These are phyloP conservation scores for Melanogrammus aeglefinus DNA, from an alignment of 2,797 vertebrate genomes.

Conservation along the genomic window DNA sequence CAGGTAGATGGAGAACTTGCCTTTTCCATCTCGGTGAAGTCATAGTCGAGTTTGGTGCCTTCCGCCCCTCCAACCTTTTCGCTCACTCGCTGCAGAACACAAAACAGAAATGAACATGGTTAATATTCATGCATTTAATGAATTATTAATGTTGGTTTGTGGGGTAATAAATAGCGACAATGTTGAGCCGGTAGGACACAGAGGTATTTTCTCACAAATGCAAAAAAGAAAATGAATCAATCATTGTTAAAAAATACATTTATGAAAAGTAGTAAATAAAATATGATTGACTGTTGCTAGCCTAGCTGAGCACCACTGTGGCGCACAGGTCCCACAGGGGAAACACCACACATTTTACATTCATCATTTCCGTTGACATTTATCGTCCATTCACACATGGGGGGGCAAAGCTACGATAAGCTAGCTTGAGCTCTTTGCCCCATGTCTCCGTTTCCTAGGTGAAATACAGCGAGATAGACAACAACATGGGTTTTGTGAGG, in stretches of 20 bases:
- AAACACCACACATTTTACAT: background rate
- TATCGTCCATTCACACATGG: background rate
- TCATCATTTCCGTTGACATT: background rate
- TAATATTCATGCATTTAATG: background rate
- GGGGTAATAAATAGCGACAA: background rate
- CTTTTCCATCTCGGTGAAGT: constrained; percentile 96
- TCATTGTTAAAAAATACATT: background rate
- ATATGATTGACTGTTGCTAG: background rate
- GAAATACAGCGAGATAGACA: background rate
- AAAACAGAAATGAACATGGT: background rate
- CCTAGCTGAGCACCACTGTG: background rate
- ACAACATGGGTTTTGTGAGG: background rate
- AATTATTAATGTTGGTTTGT: background rate
- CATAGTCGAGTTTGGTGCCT: constrained; percentile 90
- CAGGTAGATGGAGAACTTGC: constrained; percentile 59
- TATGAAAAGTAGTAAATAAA: background rate
- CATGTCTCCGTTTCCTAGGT: background rate
- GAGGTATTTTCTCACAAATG: background rate
- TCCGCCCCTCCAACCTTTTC: constrained; percentile 95
- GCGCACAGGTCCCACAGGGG: background rate
- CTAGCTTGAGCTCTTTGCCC: background rate
- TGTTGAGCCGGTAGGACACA: background rate
- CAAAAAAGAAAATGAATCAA: background rate
- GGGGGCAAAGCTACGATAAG: background rate
- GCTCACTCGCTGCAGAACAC: constrained; percentile 86